Evolutionary conservation across 2,113 vertebrate species (phyloP).

Genomic region (Origma solitaria): DNA sequence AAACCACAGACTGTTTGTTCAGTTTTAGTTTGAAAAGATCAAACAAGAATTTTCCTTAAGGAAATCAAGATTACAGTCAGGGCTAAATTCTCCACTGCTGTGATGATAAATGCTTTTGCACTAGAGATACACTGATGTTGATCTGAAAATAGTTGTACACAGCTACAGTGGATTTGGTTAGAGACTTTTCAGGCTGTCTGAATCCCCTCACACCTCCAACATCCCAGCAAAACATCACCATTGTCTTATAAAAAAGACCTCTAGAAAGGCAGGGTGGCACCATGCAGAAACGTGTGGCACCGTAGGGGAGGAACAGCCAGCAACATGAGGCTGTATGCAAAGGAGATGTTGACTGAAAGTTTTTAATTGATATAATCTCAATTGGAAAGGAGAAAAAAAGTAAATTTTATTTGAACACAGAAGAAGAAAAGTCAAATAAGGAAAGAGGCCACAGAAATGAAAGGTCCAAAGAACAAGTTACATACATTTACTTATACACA

Average conservation of each 20-base stretch:
- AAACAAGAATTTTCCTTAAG: not conserved
- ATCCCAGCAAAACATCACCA: not conserved
- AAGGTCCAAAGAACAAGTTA: not conserved
- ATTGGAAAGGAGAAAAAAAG: not conserved
- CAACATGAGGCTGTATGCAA: not conserved
- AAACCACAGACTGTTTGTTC: not conserved
- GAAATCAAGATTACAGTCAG: not conserved
- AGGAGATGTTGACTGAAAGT: slow-evolving; percentile 3
- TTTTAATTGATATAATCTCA: not conserved
- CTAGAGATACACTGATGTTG: not conserved
- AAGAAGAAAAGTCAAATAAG: not conserved
- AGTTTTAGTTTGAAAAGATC: not conserved
- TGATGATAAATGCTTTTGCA: not conserved
- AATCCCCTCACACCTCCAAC: not conserved
- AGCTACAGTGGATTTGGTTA: not conserved
- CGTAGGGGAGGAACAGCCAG: not conserved
- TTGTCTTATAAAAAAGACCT: not conserved
- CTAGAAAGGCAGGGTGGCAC: not conserved
- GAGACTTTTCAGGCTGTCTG: not conserved
- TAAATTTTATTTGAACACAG: not conserved
- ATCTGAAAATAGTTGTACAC: not conserved
- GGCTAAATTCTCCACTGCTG: not conserved
- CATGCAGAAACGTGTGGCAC: not conserved
- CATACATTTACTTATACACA: not conserved
- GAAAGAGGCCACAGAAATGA: not conserved